Evolutionary conservation across 2,797 vertebrate species (phyloP), one percentile per base, ranked within the genome.

Genomic region (Nannoperca australis): DNA sequence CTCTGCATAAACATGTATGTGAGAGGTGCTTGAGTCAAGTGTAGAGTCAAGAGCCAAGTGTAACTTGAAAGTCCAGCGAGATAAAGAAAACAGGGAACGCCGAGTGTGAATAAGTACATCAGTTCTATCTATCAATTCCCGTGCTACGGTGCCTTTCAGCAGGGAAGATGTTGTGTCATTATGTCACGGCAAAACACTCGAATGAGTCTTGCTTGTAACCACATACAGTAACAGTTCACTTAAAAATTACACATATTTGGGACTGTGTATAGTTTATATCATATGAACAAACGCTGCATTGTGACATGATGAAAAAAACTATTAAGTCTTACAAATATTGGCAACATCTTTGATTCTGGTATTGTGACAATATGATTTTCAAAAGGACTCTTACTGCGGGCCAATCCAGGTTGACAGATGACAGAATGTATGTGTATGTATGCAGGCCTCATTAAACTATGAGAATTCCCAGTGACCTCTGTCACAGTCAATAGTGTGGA

Each of bases 381-480:
- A 30, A 59, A 53, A 14, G 3, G 12, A 53, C 51, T 55, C 18
- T 51, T 1, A 32, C 30, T n/a, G 18, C 22, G 2, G 47, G 67
- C 15, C 51, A 64, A 76, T 24, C 34, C 69, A 71, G 36, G 4
- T 3, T 56, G 65, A 63, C 36, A 32, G 14, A n/a, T 36, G 38
- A 27, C 24, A 27, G 24, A 69, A 72, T 66, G 38, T 7, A 47
- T 62, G 63, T 27, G 24, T 27, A 27, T 27, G 24, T 27, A 27
- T 14, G 20, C 70, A 42, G 76, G 80, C 50, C 69, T 85, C 6
- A 32, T 82, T 62, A 64, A 40, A 62, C 84, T 61, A 5, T 30
- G 54, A 60, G 38, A 60, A 66, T 54, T 62, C 44, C 79, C 49
- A n/a, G 1, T 63, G 85, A 88, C 80, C 88, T 78, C 42, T 87